Percentiles rank a stretch among this genome's conserved stretches.
Evolutionary conservation across 2,113 vertebrate species (phyloP).

Genomic region (Neogobius melanostomus): DNA sequence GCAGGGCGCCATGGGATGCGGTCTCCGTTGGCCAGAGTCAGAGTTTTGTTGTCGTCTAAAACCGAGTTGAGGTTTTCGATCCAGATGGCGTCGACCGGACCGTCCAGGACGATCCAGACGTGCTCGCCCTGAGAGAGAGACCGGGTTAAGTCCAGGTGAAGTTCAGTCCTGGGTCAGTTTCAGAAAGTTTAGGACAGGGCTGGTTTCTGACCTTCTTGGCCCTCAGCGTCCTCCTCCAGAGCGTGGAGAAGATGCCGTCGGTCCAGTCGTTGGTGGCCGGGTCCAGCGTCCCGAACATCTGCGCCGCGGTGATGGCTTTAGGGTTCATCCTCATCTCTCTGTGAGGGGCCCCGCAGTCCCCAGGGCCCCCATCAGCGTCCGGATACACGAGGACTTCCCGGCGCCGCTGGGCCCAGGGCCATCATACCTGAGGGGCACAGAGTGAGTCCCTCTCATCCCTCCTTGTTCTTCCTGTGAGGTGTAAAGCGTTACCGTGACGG

Average conservation of each 20-base stretch:
- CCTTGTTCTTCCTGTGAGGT: too few relatives aligned
- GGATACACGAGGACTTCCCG: conserved; percentile 84
- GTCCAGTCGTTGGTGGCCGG: conserved; percentile 90
- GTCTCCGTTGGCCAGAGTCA: conserved; percentile 80
- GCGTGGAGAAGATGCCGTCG: conserved; percentile 85
- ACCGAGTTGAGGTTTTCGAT: conserved; percentile 81
- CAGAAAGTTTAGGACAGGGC: too few relatives aligned
- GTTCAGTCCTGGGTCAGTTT: not conserved
- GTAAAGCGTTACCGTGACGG: conserved; percentile 74
- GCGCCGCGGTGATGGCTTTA: conserved; percentile 85
- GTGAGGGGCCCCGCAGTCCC: conserved; percentile 81
- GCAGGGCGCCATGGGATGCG: conserved; percentile 79
- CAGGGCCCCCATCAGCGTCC: conserved; percentile 85
- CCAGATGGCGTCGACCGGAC: conserved; percentile 81
- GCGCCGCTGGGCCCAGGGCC: conserved; percentile 82
- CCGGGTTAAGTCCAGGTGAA: not conserved
- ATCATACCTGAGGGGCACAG: conserved; percentile 66
- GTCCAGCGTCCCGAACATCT: conserved; percentile 87
- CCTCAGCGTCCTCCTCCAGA: conserved; percentile 87
- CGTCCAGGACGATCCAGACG: conserved; percentile 79
- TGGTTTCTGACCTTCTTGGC: conserved; percentile 79
- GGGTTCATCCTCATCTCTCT: conserved; percentile 90
- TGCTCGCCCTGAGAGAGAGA: conserved; percentile 69
- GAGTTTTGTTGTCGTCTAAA: conserved; percentile 80
- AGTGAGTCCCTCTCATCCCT: too few relatives aligned